Conservation (phyloP, 2,888 invertebrate species). For the Lissonota sp. region DNA sequence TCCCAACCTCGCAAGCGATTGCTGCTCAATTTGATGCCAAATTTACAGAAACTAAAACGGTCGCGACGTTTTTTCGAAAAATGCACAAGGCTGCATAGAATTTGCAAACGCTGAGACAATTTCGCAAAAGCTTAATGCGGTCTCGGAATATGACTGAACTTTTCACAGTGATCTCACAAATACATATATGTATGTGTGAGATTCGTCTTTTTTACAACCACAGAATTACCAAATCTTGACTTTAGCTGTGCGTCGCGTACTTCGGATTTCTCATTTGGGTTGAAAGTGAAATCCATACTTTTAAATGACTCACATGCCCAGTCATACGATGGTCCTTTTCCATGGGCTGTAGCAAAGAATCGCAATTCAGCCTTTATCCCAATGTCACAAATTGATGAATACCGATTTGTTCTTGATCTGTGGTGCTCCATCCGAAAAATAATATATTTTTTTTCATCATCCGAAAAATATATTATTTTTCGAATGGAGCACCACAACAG, state of each 20-base stretch:
- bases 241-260: conserved; percentile 5
- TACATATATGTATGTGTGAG: no score
- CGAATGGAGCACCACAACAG: conserved; percentile 23
- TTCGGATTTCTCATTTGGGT: conserved; percentile 17
- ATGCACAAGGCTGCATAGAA: no score
- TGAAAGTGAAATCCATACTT: conserved; percentile 14
- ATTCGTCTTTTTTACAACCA: conserved; percentile 17
- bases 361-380: conserved; percentile 40
- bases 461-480: conserved; percentile 20
- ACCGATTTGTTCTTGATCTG: conserved; percentile 19
- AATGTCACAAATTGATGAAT: conserved; percentile 38
- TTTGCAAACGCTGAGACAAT: no score
- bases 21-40: no score
- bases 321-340: no score
- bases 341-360: conserved; percentile 47
- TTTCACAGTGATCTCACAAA: no score
- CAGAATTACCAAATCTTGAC: conserved; percentile 23
- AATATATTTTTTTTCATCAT: conserved; percentile 17
- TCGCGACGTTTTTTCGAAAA: no score
- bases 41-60: no score
- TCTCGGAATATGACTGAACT: no score
- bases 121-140: no score
- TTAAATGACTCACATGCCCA: conserved; percentile 13
- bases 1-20: no score
- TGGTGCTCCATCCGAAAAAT: conserved; percentile 26